Conservation (phyloP, 2,797 vertebrate species). For the Falco peregrinus region DNA sequence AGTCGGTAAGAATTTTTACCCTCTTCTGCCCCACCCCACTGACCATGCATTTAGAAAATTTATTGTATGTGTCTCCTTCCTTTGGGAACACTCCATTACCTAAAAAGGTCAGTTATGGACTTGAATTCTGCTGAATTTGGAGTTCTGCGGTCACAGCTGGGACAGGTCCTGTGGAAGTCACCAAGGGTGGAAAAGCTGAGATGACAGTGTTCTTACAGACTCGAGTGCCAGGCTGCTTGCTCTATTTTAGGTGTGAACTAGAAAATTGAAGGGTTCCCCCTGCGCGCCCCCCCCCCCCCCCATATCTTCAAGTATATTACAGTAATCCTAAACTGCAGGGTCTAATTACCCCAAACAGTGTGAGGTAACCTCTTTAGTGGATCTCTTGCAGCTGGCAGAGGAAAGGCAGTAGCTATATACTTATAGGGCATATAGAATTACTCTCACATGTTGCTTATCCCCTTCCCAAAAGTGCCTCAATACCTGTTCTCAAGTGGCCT, state of each 20-base stretch:
- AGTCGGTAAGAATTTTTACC: background rate
- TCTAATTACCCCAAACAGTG: fast-evolving
- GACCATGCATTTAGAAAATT: fast-evolving
- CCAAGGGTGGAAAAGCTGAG: background rate
- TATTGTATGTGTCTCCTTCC: fast-evolving
- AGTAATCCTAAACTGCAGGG: background rate
- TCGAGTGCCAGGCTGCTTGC: background rate
- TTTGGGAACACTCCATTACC: background rate
- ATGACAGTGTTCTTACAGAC: background rate
- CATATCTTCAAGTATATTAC: background rate
- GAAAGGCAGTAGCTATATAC: background rate
- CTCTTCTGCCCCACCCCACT: background rate
- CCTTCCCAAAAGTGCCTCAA: conserved; percentile 67
- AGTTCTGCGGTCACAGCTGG: background rate
- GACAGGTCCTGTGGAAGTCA: background rate
- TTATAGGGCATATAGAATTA: background rate
- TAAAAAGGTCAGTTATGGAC: background rate
- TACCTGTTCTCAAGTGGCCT: conserved; percentile 56
- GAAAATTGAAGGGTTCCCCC: background rate
- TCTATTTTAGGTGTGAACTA: background rate
- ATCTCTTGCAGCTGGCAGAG: background rate
- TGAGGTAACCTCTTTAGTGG: background rate
- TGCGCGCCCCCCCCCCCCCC: too few relatives aligned
- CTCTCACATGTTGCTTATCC: conserved; percentile 1
- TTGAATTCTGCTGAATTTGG: background rate